Evolutionary conservation across 2,113 vertebrate genomes (phyloP).

Genomic region (Triplophysa tibetana): DNA sequence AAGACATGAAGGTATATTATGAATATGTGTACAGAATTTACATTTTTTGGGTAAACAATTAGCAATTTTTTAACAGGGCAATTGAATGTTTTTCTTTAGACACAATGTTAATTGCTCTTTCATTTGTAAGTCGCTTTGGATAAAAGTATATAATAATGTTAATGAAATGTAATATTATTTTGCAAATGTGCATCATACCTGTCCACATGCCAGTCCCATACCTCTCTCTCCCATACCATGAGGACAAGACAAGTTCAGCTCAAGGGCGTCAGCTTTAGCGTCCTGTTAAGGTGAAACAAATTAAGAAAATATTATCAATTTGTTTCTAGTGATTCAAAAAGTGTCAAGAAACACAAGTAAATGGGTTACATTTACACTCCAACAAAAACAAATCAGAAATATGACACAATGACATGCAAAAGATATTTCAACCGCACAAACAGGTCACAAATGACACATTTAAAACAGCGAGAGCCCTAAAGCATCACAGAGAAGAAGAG

Average conservation of each 20-base stretch:
- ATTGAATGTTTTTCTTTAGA: background rate
- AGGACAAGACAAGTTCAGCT: constrained; percentile 94
- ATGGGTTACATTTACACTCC: background rate
- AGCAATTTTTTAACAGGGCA: background rate
- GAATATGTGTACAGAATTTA: no score
- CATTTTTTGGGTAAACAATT: no score
- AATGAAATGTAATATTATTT: background rate
- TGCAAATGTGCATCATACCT: constrained; percentile 74
- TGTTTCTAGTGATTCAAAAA: background rate
- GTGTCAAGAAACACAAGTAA: background rate
- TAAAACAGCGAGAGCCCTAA: constrained; percentile 10
- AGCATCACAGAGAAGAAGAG: constrained; percentile 23
- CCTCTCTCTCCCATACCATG: constrained; percentile 97
- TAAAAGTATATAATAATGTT: no score
- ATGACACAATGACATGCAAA: background rate
- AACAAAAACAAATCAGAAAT: background rate
- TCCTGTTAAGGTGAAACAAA: constrained; percentile 66
- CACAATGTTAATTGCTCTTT: no score
- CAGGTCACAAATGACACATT: constrained; percentile 8
- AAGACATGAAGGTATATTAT: no score
- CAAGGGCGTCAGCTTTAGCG: constrained; percentile 91
- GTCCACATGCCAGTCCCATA: constrained; percentile 95
- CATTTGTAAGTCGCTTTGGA: no score
- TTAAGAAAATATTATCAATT: background rate
- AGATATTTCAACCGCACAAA: constrained; percentile 5